Evolutionary conservation across 2,888 invertebrate genomes (phyloP), one percentile per base, ranked within the genome.

Genomic region (Orchesellides sinensis): DNA sequence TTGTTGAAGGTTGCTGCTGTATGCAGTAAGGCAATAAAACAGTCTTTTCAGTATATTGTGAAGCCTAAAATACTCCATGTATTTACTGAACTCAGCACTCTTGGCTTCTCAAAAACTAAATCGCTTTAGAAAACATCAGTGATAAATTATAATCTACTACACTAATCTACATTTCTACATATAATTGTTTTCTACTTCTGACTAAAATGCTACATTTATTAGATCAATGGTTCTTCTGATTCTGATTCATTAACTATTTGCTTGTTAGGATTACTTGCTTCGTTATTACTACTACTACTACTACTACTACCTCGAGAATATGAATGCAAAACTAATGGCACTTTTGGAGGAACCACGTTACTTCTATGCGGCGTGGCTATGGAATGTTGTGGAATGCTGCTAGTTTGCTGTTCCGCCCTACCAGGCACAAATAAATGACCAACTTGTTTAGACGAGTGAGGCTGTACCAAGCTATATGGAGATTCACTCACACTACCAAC

Each of bases 301-400:
- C 25, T 78, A 56, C 56, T 77, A 66, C 73, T 66, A 21, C 14
- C 32, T 35, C 65, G 49, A 45, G 74, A 32, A 45, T 69, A 56
- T 1, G 74, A 74, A 32, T 74, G 69, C 4, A 82, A 40, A 56
- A 54, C 69, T 77, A 83, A 77, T 83, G 83, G 83, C 75, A 83
- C 83, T 65, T 75, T 83, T 23, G 77, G 65, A 45, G 77, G 70
- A 25, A 35, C 54, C 45, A 65, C 56, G 10, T 54, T 54, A 27
- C 40, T n/a, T 14, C n/a, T 3, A 54, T 54, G 23, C 54, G n/a
- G 29, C 27, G 12, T 2, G 40, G 27, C 29, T 3, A 29, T 29
- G 6, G 61, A 59, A 47, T 27, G 35, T 19, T 19, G 47, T 10
- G 27, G 56, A 40, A 75, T 45, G 19, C 21, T 40, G 49, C 17